These are phyloP conservation scores for Sesamia inferens DNA, from an alignment of 2,888 invertebrate genomes.

Conservation along the genomic window DNA sequence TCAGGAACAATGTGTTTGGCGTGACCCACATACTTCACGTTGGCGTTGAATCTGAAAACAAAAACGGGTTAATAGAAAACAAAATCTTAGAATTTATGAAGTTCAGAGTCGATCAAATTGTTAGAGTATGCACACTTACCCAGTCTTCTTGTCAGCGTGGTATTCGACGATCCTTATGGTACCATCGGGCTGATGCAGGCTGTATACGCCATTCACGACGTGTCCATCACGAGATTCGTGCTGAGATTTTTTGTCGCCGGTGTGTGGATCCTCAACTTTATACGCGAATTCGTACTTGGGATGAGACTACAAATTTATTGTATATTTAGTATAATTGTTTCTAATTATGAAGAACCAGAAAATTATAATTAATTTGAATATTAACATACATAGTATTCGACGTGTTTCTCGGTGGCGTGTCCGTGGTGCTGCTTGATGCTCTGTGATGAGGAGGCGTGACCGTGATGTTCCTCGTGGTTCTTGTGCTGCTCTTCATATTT, in stretches of 20 bases:
- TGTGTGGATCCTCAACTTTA: too few relatives aligned
- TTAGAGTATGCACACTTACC: background rate
- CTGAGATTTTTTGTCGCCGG: too few relatives aligned
- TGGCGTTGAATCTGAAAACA: constrained; percentile 71
- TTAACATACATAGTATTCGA: constrained; percentile 54
- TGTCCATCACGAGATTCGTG: too few relatives aligned
- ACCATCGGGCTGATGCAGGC: constrained; percentile 81
- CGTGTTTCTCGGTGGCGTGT: too few relatives aligned
- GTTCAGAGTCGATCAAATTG: background rate
- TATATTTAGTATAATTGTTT: background rate
- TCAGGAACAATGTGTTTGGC: constrained; percentile 54
- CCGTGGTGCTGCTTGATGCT: too few relatives aligned
- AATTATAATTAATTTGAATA: background rate
- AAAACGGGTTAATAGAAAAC: background rate
- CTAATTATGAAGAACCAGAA: constrained; percentile 14
- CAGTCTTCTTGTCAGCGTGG: background rate
- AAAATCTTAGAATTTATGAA: background rate
- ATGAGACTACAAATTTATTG: constrained; percentile 29
- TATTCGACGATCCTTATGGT: constrained; percentile 72
- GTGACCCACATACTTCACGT: constrained; percentile 64
- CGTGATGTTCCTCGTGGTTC: constrained; percentile 9
- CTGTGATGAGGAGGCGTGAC: constrained; percentile 5
- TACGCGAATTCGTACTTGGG: constrained; percentile 23
- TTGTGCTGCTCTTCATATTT: background rate
- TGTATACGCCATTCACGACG: constrained; percentile 88